Base-by-base conservation (phyloP, 1,140 invertebrate genomes). In the Bradysia coprophila region DNA sequence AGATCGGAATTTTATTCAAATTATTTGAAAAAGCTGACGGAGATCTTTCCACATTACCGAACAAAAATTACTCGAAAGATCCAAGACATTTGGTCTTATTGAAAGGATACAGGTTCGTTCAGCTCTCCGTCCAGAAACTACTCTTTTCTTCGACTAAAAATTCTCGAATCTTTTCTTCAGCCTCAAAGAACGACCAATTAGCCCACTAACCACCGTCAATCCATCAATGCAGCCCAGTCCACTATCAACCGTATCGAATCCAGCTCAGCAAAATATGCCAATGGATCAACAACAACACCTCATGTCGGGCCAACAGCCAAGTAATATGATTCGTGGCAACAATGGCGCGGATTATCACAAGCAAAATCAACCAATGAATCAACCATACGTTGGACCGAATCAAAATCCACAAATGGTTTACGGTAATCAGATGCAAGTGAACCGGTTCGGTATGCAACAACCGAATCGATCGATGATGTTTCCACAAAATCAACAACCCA, bases 61-160 rank as follows among this genome's bases (percentile, higher is more conserved):
- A 75, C 4, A 90, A 93, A 57, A 91, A 91, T 54, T 95, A 90
- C 58, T 83, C 88, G 0, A 86, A 89, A 63, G 88, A 91, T 61
- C 73, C 78, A 1, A 62, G 85, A 13, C 85, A 91, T 64, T 64
- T 92, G 41, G 80, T 91, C 6, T 62, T 91, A 8, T 59, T 91
- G 0, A 81, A 76, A 58, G 81, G 79, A 16, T 84, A 71, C 50
- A 72, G 69, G 65, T 68, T 51, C 48, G 44, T 33, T 4, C 34
- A 18, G 16, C 38, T 28, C 8, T 24, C 11, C 24, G 10, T 10
- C 34, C 3, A 21, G n/a, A 4, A 6, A 19, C 38, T 42, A 41
- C 43, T 33, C 23, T 21, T 13, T 40, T 44, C 21, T n/a, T 6
- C 19, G 3, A 16, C 18, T 11, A 9, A 39, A 9, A 10, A 16